Base-by-base conservation (phyloP, 2,797 vertebrate genomes). In the Spea hammondii region DNA sequence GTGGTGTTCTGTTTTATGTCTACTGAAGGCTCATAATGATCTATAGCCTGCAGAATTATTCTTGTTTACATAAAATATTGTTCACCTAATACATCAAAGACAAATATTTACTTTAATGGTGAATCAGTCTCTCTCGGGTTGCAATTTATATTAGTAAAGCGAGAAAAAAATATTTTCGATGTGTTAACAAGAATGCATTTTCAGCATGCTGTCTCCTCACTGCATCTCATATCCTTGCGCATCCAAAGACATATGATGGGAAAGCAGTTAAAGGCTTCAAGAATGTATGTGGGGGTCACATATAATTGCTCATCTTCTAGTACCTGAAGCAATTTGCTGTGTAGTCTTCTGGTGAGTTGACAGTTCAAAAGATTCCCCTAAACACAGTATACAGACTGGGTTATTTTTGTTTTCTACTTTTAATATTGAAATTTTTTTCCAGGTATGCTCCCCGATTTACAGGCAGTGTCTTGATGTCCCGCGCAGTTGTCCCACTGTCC, bases 281-380 rank as follows among this genome's bases (percentile, higher is more conserved):
- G 65, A 57, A 62, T 32, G 51, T 55, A 14, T 50, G 75, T 17
- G 57, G 67, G 67, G 67, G 75, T 62, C 48, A 45, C 12, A n/a
- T 4, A 8, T 71, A 77, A 77, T 70, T 70, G 76, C 47, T 76
- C 49, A 54, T 57, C n/a, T 60, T 62, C n/a, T 17, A 14, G 12
- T 46, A 55, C 68, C 68, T 62, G 13, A 47, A 78, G 69, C 69
- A 72, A 48, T 66, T 10, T 65, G 51, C 60, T 65, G 70, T 65
- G 32, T 62, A 65, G 76, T 59, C 13, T 48, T 69, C 70, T 62
- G 67, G 47, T 62, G 67, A 77, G 64, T 59, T 71, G 54, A 77
- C 67, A 77, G 57, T 71, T 77, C 76, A 71, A 72, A 78, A 60
- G 60, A 62, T 55, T 72, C 53, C 47, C 70, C 50, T 66, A 55